Base-by-base conservation (phyloP, 30 jellyfish, hydroid and myxozoan genomes). In the Chironex yamaguchii region DNA sequence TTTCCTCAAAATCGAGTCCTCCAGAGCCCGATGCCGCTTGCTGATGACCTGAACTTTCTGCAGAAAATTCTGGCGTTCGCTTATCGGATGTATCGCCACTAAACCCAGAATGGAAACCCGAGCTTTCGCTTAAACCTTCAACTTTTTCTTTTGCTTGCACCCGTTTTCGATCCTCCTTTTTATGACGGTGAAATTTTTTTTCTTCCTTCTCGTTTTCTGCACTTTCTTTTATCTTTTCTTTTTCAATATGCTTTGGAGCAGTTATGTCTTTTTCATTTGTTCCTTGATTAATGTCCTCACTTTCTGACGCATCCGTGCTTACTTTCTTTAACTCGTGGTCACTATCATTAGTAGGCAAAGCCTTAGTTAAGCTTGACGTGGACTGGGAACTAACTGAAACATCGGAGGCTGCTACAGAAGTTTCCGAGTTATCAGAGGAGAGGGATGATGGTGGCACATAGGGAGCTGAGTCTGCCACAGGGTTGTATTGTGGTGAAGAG, bases 241-340 rank as follows among this genome's bases (percentile, higher is more conserved):
- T 72, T 34, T 84, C 94, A 4, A 84, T 84, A 71, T 84, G 94
- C 23, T 84, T 84, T 29, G 94, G 71, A 0, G 94, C 71, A 1
- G 94, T 82, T 12, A 49, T 82, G 0, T 78, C 72, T 29, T 84
- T 85, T 66, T 84, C 94, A 54, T 84, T 84, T 4, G 94, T 84
- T 20, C 87, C 88, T 63, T 27, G 13, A 42, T 42, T 42, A 17
- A 17, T 42, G 9, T 17, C 58, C 58, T 42, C 58, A 6, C 13
- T 42, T 6, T 42, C 58, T 42, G 9, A 9, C 17, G 9, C 17
- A 42, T 42, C 17, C 13, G 58, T 9, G 17, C 17, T 42, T 9
- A 42, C 58, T 9, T 6, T 17, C 58, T 42, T 42, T 6, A 42
- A 17, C 17, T 42, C 58, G 9, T 9, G 17, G 17, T 6, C 58